phyloP scores from a whole-genome alignment of 2,113 vertebrate genomes.

The Monarcha castaneiventris region DNA sequence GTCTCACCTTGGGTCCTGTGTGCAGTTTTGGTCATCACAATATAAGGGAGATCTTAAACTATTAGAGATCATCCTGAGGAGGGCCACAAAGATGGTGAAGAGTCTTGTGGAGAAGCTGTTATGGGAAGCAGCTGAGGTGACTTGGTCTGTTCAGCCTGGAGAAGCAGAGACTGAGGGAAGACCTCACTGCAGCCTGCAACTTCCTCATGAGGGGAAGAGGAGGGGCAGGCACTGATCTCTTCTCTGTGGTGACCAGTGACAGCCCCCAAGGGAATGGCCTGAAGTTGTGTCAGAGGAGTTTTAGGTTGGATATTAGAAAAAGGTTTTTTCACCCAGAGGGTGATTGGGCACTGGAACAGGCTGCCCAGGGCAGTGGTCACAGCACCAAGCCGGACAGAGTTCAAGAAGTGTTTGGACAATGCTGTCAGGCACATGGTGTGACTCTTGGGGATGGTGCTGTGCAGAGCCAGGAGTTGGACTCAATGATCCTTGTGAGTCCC shows the following conservation, averaged over 20 bases:
- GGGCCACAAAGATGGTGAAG: rapidly evolving
- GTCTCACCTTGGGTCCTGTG: not conserved
- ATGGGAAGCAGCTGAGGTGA: not conserved
- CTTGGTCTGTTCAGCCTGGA: not conserved
- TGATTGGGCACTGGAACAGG: not conserved
- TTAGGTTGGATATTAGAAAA: not conserved
- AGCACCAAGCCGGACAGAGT: not conserved
- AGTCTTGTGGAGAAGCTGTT: not conserved
- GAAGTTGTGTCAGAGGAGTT: not conserved
- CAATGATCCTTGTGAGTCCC: not conserved
- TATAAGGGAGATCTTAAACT: not conserved
- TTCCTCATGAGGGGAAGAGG: rapidly evolving
- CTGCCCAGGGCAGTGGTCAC: too few relatives aligned
- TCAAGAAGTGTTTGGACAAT: not conserved
- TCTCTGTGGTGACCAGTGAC: not conserved
- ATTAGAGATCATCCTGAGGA: not conserved
- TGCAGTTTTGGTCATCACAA: not conserved
- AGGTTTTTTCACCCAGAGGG: rapidly evolving
- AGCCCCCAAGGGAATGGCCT: not conserved
- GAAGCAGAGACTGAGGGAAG: not conserved
- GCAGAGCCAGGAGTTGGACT: too few relatives aligned
- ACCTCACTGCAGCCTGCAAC: not conserved
- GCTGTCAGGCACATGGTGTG: not conserved
- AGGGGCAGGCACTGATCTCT: not conserved
- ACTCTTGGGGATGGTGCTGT: not conserved